These are phyloP conservation scores for Drymonia ruficornis DNA, from an alignment of 2,888 invertebrate species.

Conservation along the genomic window DNA sequence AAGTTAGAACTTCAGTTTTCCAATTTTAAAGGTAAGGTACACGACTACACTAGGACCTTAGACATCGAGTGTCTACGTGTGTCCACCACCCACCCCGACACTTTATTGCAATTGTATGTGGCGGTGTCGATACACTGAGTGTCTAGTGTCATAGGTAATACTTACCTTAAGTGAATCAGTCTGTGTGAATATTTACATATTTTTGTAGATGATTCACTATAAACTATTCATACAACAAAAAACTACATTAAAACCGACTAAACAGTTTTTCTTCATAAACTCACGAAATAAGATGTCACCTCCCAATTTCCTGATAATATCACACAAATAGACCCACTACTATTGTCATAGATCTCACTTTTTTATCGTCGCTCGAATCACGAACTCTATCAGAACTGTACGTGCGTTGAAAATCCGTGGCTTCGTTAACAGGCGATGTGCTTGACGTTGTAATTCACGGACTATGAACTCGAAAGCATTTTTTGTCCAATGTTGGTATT, in stretches of 20 bases:
- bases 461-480: constrained; percentile 45
- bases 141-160: too few relatives aligned
- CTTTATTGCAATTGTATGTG: too few relatives aligned
- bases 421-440: constrained; percentile 57
- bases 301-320: constrained; percentile 23
- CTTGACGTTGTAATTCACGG: constrained; percentile 60
- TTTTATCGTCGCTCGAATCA: constrained; percentile 54
- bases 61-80: too few relatives aligned
- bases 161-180: too few relatives aligned
- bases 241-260: not conserved
- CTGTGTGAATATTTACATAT: too few relatives aligned
- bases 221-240: not conserved
- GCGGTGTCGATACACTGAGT: too few relatives aligned
- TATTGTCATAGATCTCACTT: constrained; percentile 48
- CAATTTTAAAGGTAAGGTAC: too few relatives aligned
- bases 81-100: too few relatives aligned
- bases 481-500: constrained; percentile 58
- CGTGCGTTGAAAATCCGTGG: constrained; percentile 64
- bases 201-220: too few relatives aligned
- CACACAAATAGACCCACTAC: constrained; percentile 48
- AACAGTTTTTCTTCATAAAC: constrained; percentile 2
- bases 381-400: constrained; percentile 61
- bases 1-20: too few relatives aligned
- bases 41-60: too few relatives aligned
- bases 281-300: constrained; percentile 22